Base-by-base conservation (phyloP, 2,797 vertebrate species). In the Sitta carolinensis region DNA sequence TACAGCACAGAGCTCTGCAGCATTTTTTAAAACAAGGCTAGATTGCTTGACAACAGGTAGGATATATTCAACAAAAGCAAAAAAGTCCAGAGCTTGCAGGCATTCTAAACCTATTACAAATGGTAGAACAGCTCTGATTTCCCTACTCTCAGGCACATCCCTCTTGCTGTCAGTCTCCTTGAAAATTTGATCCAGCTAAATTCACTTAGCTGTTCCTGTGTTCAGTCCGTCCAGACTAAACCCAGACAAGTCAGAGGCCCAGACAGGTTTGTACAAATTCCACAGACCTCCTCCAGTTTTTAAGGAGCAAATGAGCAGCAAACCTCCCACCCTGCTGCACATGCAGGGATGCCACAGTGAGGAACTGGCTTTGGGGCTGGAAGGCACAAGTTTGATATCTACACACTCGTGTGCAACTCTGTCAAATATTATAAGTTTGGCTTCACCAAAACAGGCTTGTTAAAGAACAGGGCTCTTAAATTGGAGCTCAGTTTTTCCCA, bases 21-120 rank as follows among this genome's bases (percentile, higher is more conserved):
- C 50, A 29, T 63, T 90, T 90, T 68, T 84, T 93, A 68, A 84
- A 93, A 91, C 57, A 96, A 82, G n/a, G 50, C 13, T 26, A 34
- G 38, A 47, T 27, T 88, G 74, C 59, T 90, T 81, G 88, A 82
- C 50, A 82, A 64, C 79, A 91, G 55, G 55, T 61, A 63, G 42
- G 17, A 70, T 79, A 64, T 26, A 93, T 8, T 69, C 73, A 76
- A 87, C 45, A 86, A 80, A 94, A 25, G 42, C 9, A 78, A 86
- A 63, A 42, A 55, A 38, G 15, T 51, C 32, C 70, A 79, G 63
- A 64, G 59, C 63, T 76, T 47, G 34, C 63, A 85, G 74, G 43
- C 38, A 48, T 11, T 27, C 9, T 9, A 45, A 78, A 55, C 9
- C 36, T n/a, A 50, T 38, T 45, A 26, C 50, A 55, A 78, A 48